Base-by-base conservation (phyloP, 2,888 invertebrate genomes). In the Agrochola lychnidis region DNA sequence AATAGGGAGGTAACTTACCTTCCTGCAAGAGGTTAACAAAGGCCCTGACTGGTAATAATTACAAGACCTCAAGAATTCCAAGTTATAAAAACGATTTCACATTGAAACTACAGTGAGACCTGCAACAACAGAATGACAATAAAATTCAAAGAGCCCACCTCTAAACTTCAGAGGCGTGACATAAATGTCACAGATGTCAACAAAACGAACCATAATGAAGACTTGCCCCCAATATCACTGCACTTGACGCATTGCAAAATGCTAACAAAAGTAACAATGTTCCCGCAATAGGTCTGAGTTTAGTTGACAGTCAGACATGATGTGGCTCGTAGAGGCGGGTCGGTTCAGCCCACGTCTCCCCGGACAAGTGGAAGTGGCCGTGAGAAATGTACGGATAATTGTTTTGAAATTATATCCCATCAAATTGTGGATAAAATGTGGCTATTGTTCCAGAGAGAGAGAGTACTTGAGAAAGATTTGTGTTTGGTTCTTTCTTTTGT, bases 291-390 rank as follows among this genome's bases (percentile, higher is more conserved):
- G 88, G 73, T 87, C 88, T 87, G 84, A 73, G 78, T 81, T 71
- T 75, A 83, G 86, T 90, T 92, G 94, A 93, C 94, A 94, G 93
- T 83, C 83, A 78, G 89, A 93, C 94, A 94, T 89, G 92, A 93
- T 92, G 90, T 90, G 90, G 87, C 91, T 89, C 83, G 90, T 85
- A 88, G 87, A 92, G 94, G 95, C 94, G 94, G 92, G 92, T 89
- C 92, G 76, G 89, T 79, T 86, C 78, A 86, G 74, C 90, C 91
- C 89, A 90, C 91, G 90, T 89, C 88, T 85, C 70, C 64, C 63
- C 79, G 63, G 78, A 82, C 82, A 83, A 79, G 78, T 82, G 62
- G 59, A 83, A 81, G 69, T 86, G 80, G 70, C 73, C 84, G 87
- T 89, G 89, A 85, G 89, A 89, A 89, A 78, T 74, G 61, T 85